Base-by-base conservation (phyloP, 2,797 vertebrate species). In the Sebastes kiyomatsui region DNA sequence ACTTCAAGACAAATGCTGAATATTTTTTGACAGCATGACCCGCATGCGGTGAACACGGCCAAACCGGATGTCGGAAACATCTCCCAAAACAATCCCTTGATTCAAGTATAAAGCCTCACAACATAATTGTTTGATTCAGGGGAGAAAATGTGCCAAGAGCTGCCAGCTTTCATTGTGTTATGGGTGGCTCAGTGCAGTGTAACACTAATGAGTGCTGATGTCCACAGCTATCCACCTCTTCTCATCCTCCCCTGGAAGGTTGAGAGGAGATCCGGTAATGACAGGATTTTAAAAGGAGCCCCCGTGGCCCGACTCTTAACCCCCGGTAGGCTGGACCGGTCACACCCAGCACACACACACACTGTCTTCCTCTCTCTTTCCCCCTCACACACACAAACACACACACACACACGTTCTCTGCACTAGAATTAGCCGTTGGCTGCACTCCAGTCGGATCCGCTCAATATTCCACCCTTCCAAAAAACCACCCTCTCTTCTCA, bases 381-480 rank as follows among this genome's bases (percentile, higher is more conserved):
- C 56, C 25, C 65, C 1, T 42, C 56, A 8, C 42, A 14, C 67
- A 46, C 35, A 35, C 56, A 54, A 33, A 60, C 69, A 71, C 32
- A 67, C 73, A 83, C 67, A 58, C 72, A 52, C 72, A 72, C 78
- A 46, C 70, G 56, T 70, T 82, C 83, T 72, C 81, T 86, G 78
- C 68, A 88, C 83, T 87, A 88, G 90, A 93, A 91, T 92, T 91
- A 92, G 82, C 89, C 69, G 55, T 70, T 93, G 94, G 94, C 93
- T 80, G 75, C 77, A 58, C 86, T 93, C 94, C 94, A 95, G 88
- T 88, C 89, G 82, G 78, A 91, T 86, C 87, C 54, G 84, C 81
- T 95, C 94, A 90, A 94, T 95, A 94, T 70, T 88, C 84, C 84
- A 88, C 77, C 85, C 89, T 60, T 90, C 87, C 83, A 90, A 92